Evolutionary conservation across 2,113 vertebrate species (phyloP).

Genomic region (Seriola aureovittata): DNA sequence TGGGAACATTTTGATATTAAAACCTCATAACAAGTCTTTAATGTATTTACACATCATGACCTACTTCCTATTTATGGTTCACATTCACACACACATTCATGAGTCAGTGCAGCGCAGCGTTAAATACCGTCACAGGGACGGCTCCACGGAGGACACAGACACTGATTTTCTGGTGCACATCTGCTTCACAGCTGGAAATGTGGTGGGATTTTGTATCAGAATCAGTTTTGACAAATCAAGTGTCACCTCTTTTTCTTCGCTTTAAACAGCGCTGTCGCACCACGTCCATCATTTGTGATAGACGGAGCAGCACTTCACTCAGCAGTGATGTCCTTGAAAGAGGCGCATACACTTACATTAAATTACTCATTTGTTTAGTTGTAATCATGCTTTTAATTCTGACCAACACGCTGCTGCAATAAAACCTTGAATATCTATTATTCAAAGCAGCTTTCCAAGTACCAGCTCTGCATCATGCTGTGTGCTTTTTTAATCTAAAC

Average conservation of each 20-base stretch:
- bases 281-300: neutral
- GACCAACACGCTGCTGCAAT: neutral
- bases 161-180: constrained; percentile 8
- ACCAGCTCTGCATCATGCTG: neutral
- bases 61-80: neutral
- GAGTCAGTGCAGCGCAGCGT: constrained; percentile 9
- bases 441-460: neutral
- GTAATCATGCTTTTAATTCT: neutral
- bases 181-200: constrained; percentile 47
- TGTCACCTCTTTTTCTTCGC: neutral
- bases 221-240: constrained; percentile 15
- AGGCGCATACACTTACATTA: neutral
- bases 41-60: neutral
- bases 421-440: neutral
- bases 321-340: constrained; percentile 12
- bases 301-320: neutral
- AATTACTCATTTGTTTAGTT: neutral
- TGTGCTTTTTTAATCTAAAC: neutral
- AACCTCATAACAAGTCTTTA: neutral
- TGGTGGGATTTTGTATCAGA: constrained; percentile 1
- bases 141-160: constrained; percentile 12
- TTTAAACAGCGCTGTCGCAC: neutral
- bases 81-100: neutral
- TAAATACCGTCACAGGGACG: constrained; percentile 1
- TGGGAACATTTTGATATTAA: no score